These are phyloP conservation scores for Oenanthe oenanthe DNA, from an alignment of 2,113 vertebrate species.

Conservation along the genomic window DNA sequence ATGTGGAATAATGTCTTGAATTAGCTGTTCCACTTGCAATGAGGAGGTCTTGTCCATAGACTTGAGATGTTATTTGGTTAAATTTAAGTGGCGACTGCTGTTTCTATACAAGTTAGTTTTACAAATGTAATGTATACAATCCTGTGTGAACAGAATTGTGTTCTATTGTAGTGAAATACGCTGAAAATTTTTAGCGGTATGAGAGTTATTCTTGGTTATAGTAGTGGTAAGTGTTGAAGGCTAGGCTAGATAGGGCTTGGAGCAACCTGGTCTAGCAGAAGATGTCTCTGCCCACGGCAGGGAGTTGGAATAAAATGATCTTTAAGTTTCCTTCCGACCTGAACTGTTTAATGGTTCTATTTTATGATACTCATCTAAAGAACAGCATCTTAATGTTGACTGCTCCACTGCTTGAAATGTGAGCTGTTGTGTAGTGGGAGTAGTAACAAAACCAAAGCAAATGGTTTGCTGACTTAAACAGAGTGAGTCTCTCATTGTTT, in stretches of 20 bases:
- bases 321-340: neutral
- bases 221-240: neutral
- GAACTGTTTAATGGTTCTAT: neutral
- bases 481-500: neutral
- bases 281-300: neutral
- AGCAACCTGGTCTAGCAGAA: neutral
- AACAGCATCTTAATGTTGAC: neutral
- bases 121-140: accelerated
- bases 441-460: neutral
- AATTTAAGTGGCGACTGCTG: neutral
- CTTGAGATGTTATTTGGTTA: neutral
- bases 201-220: neutral
- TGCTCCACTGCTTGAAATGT: neutral
- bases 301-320: neutral
- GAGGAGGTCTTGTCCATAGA: neutral
- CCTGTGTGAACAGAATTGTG: neutral
- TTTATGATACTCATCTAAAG: neutral
- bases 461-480: neutral
- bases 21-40: neutral
- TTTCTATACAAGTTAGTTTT: neutral
- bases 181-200: neutral
- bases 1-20: neutral
- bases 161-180: neutral
- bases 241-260: neutral
- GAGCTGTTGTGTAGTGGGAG: neutral